Base-by-base conservation (phyloP, 2,113 vertebrate genomes). In the Dinomys branickii region DNA sequence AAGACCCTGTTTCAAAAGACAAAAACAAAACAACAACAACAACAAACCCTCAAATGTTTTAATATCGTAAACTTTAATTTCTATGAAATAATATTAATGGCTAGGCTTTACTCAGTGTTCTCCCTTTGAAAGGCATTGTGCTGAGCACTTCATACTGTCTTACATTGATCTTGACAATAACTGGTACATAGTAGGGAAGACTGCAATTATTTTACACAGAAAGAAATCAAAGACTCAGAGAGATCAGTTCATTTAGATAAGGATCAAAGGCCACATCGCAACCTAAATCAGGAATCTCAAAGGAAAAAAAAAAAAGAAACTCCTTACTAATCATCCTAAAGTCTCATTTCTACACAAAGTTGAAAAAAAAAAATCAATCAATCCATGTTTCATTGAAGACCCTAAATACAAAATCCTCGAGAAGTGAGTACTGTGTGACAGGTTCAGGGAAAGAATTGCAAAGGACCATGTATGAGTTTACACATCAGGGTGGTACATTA, bases 221-320 rank as follows among this genome's bases (percentile, higher is more conserved):
- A 94, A 91, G 63, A 91, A 67, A 61, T 69, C n/a, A 63, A 63
- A 86, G 85, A 63, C 47, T 94, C 52, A 92, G 50, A 90, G 30
- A 86, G 52, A 75, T 69, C 28, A 61, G 14, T 86, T 89, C 65
- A 73, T 26, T 73, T 77, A 94, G 0, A 73, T 56, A 92, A 73
- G 38, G 54, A 19, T 41, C 5, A 88, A 26, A 85, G 77, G 13
- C 38, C 35, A 90, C 50, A 85, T 82, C 1, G 78, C 69, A 94
- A 80, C 73, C 8, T 47, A 92, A 89, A 69, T 61, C 41, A 19
- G 82, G 54, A 59, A 26, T 88, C 38, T 33, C 30, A 61, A 58
- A 52, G 65, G 2, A 17, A 50, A 78, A 50, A 12, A 65, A 81
- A 13, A 58, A 38, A 67, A 22, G 30, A 83, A 94, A 75, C 17